Evolutionary conservation across 2,797 vertebrate genomes (phyloP), one percentile per base, ranked within the genome.

Genomic region (Spinibarbus caldwelli): DNA sequence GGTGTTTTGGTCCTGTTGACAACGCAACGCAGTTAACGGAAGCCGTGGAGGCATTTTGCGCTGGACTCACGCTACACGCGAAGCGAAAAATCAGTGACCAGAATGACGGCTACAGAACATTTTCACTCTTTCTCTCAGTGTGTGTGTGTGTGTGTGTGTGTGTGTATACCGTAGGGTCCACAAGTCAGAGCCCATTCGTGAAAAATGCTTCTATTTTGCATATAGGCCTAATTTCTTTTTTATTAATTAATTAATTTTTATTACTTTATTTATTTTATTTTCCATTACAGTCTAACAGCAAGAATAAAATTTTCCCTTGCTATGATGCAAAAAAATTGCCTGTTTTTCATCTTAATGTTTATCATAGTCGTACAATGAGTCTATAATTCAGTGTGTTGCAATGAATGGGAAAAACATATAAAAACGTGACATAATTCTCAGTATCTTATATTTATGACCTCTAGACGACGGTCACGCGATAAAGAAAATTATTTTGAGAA

Each of bases 1-100:
- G 59, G 85, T 90, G 87, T 90, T 89, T 84, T 87, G 86, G 72
- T 88, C 31, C 68, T 83, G 85, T 89, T 91, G 82, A 90, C 90
- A 85, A 85, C 85, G 86, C 88, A 79, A 86, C 87, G 85, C 89
- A 85, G 88, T 85, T 62, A 64, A 91, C 89, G 91, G 91, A 76
- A 88, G 85, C 89, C 88, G 59, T 26, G 7, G 73, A 86, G 85
- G 91, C 23, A 79, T 76, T 66, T 78, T 87, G 79, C 43, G 9
- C 11, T 34, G 12, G 6, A 62, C 59, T 31, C 26, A 1, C 5
- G 45, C 52, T 36, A 21, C 29, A 31, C 21, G 34, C 73, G 66
- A 71, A 78, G 36, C 52, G 19, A 72, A 77, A 84, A 59, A 54
- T 75, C 66, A 31, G n/a, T 57, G 45, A 72, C 1, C 5, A 47